phyloP scores from a whole-genome alignment of 2,113 vertebrate species.

The Paramormyrops kingsleyae region DNA sequence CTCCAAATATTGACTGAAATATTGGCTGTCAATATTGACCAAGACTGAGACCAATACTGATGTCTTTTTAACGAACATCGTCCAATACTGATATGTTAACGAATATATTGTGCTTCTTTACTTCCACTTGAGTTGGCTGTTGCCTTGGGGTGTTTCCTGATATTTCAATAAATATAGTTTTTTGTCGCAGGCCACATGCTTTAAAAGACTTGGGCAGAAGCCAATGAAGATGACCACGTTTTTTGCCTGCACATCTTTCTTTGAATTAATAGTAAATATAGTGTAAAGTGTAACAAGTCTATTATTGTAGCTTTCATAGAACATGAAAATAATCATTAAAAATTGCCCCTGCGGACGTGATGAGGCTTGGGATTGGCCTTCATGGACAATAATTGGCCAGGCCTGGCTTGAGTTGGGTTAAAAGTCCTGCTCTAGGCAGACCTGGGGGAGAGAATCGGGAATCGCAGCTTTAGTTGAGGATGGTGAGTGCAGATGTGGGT shows the following conservation, averaged over 20 bases:
- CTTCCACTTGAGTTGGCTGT: neutral
- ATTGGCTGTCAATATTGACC: neutral
- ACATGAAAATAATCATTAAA: neutral
- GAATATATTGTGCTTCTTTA: neutral
- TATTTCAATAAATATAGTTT: neutral
- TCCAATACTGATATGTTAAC: neutral
- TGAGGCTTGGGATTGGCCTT: neutral
- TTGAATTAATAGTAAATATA: neutral
- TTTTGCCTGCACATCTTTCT: neutral
- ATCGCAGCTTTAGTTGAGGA: neutral
- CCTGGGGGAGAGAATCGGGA: neutral
- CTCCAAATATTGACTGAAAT: neutral
- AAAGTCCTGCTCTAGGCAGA: neutral
- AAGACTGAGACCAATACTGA: neutral
- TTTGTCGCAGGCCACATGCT: neutral
- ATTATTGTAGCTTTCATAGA: neutral
- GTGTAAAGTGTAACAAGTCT: neutral
- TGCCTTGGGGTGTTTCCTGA: neutral
- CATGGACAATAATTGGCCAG: neutral
- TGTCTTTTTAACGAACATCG: neutral
- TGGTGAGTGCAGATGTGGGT: neutral
- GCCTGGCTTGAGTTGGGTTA: neutral
- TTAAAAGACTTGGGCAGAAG: neutral
- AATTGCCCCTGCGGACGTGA: neutral
- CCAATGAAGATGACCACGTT: neutral